Base-by-base conservation (phyloP, 1,140 invertebrate species). In the Penaeus japonicus region DNA sequence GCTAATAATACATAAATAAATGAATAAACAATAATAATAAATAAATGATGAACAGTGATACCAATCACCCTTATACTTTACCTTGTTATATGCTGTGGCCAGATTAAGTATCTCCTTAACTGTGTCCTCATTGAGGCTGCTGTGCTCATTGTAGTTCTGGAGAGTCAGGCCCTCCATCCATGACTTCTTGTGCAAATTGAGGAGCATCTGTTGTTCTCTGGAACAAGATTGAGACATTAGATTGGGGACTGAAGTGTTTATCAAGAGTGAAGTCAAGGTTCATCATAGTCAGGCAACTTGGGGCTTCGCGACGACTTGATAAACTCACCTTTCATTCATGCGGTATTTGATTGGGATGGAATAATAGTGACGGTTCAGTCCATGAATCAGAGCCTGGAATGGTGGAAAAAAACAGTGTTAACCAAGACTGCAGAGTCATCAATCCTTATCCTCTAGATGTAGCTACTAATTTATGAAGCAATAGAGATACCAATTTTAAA, bases 291-390 rank as follows among this genome's bases (percentile, higher is more conserved):
- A 39, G 35, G 35, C 7, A n/a, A n/a, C n/a, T n/a, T n/a, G n/a
- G n/a, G n/a, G n/a, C n/a, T n/a, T n/a, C n/a, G n/a, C n/a, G n/a
- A 39, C 12, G 39, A 57, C n/a, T 55, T n/a, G 10, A 73, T 30
- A 12, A 7, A n/a, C 78, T 78, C 12, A 88, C 86, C 86, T 90
- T 84, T 90, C 86, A 94, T 99, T 99, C 93, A 99, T 99, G 85
- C 98, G 95, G 93, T 99, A 99, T 93, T 99, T 99, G 92, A 99
- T 99, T 92, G 98, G 98, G 92, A 99, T 99, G 32, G 98, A 99
- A 92, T 99, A 99, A 92, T 99, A 99, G 93, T 99, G 99, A 90
- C 99, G 95, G 93, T 99, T 99, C 2, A 99, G 94, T 30, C 99
- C 99, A 92, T 99, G 99, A 91, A 99, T 99, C 80, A 99, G 93